Evolutionary conservation across 2,797 vertebrate species (phyloP).

Genomic region (Denticeps clupeoides): DNA sequence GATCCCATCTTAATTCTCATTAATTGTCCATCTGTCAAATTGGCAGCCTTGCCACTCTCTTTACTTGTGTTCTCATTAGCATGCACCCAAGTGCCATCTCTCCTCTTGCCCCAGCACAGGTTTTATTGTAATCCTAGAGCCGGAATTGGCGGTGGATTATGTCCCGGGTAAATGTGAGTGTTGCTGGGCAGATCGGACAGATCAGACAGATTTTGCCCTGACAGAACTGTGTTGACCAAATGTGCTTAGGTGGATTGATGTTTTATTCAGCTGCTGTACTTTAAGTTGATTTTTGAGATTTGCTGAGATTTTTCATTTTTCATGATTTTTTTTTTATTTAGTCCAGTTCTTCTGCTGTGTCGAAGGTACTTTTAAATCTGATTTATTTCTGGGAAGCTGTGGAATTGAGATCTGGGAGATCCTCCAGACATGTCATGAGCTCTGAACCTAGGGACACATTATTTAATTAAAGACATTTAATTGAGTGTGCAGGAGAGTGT

Average conservation of each 20-base stretch:
- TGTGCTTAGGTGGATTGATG: too few species aligned
- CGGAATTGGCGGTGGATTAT: background rate
- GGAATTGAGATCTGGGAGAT: too few species aligned
- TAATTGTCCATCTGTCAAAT: slow-evolving; percentile 69
- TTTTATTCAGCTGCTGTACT: too few species aligned
- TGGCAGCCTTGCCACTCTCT: slow-evolving; percentile 37
- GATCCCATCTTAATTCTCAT: slow-evolving; percentile 62
- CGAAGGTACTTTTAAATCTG: too few species aligned
- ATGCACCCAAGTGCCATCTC: background rate
- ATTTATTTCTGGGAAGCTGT: too few species aligned
- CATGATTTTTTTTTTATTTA: too few species aligned
- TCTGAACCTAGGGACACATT: slow-evolving; percentile 6
- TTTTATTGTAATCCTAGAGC: background rate
- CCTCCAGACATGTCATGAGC: too few species aligned
- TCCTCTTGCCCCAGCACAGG: background rate
- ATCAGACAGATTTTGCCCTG: too few species aligned
- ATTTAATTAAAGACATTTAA: background rate
- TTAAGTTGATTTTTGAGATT: too few species aligned
- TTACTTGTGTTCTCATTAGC: background rate
- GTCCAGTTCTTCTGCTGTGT: too few species aligned
- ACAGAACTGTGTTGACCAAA: too few species aligned
- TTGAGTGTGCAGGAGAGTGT: background rate
- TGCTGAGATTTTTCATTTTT: too few species aligned
- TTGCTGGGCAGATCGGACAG: background rate
- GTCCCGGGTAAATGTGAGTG: background rate